Percentiles rank a stretch among this genome's conserved stretches.
These are phyloP conservation scores for Meandrusa payeni DNA, from an alignment of 2,888 invertebrate species.

Conservation along the genomic window DNA sequence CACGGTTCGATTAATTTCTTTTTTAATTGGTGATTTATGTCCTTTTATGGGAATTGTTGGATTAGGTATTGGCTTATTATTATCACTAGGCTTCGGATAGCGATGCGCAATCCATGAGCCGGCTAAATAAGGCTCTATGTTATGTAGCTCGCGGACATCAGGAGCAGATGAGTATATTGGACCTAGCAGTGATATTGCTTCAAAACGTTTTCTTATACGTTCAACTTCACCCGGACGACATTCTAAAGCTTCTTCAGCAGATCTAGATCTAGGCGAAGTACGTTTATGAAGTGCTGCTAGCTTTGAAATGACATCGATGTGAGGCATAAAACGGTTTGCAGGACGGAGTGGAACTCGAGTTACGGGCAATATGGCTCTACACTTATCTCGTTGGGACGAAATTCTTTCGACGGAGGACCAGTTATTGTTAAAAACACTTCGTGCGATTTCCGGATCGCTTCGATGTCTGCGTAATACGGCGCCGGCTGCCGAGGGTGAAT, in stretches of 20 bases:
- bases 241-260: conserved; percentile 71
- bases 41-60: conserved; percentile 50
- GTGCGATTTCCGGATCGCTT: conserved; percentile 89
- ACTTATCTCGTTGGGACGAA: conserved; percentile 46
- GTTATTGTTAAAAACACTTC: conserved; percentile 76
- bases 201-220: conserved; percentile 86
- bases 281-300: conserved; percentile 84
- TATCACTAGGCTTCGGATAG: conserved; percentile 86
- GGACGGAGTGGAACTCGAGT: conserved; percentile 82
- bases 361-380: conserved; percentile 81
- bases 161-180: conserved; percentile 91
- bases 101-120: conserved; percentile 91
- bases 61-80: conserved; percentile 82
- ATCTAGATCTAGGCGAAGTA: conserved; percentile 68
- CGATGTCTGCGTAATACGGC: conserved; percentile 82
- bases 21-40: conserved; percentile 59
- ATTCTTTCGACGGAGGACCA: conserved; percentile 71
- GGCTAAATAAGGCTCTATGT: conserved; percentile 88
- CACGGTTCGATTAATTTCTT: conserved; percentile 59
- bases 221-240: conserved; percentile 85
- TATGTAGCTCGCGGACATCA: conserved; percentile 87
- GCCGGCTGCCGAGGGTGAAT: conserved; percentile 81
- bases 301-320: conserved; percentile 94
- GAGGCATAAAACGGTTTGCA: conserved; percentile 91
- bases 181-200: conserved; percentile 85